These are phyloP conservation scores for Apodemia zela DNA, from an alignment of 2,888 invertebrate species.

Conservation along the genomic window DNA sequence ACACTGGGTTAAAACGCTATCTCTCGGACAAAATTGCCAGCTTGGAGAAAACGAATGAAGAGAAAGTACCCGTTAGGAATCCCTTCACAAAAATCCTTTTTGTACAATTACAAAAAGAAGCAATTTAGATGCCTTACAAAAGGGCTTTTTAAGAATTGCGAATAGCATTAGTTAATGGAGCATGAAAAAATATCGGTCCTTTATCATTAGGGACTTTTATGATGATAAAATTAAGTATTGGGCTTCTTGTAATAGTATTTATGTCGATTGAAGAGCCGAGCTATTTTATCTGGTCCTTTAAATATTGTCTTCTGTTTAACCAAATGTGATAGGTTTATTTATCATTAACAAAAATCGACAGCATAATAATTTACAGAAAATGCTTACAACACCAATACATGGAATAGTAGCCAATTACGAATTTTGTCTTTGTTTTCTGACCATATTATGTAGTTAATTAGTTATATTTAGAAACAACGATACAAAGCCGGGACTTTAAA, in stretches of 20 bases:
- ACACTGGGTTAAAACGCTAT: constrained; percentile 42
- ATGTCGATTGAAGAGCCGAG: neutral
- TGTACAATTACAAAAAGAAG: constrained; percentile 32
- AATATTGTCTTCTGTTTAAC: too few species aligned
- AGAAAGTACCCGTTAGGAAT: constrained; percentile 43
- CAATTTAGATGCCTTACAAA: constrained; percentile 39
- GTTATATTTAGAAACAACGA: too few species aligned
- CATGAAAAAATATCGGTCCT: constrained; percentile 28
- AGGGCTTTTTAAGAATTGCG: constrained; percentile 32
- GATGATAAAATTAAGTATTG: constrained; percentile 17
- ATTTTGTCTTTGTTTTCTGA: too few species aligned
- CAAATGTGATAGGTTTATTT: too few species aligned
- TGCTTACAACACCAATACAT: too few species aligned
- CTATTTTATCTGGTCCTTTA: too few species aligned
- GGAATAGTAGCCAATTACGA: too few species aligned
- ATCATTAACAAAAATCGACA: too few species aligned
- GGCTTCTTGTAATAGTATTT: constrained; percentile 14
- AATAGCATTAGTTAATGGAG: constrained; percentile 42
- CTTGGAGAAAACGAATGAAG: constrained; percentile 41
- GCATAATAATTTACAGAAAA: too few species aligned
- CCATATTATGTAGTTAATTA: too few species aligned
- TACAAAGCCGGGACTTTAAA: too few species aligned
- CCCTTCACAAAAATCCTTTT: constrained; percentile 37
- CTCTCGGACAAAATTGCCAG: constrained; percentile 36
- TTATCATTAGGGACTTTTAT: constrained; percentile 18